A percentile compares a stretch with the other conserved stretches of the same genome.
Conservation (phyloP, 2,797 vertebrate species). For the Lacerta viridis region DNA sequence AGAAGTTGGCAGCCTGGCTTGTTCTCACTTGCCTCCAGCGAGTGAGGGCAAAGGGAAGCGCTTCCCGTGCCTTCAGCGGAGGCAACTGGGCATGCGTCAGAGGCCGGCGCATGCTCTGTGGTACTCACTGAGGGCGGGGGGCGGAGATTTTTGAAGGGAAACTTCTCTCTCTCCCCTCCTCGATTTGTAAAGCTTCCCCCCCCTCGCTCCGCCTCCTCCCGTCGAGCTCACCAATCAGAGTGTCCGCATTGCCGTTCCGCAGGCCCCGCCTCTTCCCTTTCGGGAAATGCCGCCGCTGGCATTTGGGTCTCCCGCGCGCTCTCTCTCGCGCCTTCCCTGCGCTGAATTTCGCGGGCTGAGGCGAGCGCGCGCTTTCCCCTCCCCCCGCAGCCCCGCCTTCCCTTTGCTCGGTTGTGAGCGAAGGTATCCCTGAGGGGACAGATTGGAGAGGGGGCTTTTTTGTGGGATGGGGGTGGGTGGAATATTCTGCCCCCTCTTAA, state of each 20-base stretch:
- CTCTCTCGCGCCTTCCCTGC: conserved; percentile 67
- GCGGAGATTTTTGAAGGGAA: fast-evolving
- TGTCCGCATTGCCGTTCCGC: fast-evolving
- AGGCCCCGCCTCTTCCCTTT: conserved; percentile 67
- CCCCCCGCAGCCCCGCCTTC: too few species aligned
- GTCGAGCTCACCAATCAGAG: not conserved
- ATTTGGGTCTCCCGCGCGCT: not conserved
- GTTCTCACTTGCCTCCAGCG: too few species aligned
- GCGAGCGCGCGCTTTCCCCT: conserved; percentile 86
- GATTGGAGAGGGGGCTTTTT: too few species aligned
- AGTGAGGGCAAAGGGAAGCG: not conserved
- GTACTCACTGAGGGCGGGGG: fast-evolving
- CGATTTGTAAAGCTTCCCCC: not conserved
- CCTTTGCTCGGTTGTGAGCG: not conserved
- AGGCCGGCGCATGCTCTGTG: not conserved
- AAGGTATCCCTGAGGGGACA: conserved; percentile 18
- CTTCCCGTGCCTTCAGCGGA: not conserved
- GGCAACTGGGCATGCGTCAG: not conserved
- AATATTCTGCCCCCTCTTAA: too few species aligned
- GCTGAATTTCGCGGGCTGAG: conserved; percentile 71
- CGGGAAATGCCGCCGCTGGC: not conserved
- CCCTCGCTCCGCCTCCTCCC: not conserved
- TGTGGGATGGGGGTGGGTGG: not conserved
- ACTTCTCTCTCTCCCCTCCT: not conserved
- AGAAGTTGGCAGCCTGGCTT: fast-evolving